Evolutionary conservation across 2,888 invertebrate species (phyloP), one percentile per base, ranked within the genome.

Genomic region (Rambutsinella grinnellia): DNA sequence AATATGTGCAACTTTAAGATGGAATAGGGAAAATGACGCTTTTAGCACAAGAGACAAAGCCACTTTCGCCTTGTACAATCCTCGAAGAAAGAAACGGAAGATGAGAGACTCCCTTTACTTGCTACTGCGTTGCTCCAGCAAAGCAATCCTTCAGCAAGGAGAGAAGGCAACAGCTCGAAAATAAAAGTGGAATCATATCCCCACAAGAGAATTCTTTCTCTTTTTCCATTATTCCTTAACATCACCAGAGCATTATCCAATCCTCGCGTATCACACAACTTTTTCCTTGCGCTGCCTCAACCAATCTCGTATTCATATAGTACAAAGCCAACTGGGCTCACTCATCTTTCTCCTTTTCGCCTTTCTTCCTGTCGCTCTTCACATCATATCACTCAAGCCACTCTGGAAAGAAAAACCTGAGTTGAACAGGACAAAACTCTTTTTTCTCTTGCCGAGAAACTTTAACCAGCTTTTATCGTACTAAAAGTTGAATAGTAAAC

Each of bases 141-240:
- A 63, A 51, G 51, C 44, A 54, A 23, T 27, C n/a, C 28, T 24
- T 23, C 51, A 65, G 36, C 54, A 28, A n/a, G n/a, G n/a, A n/a
- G n/a, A n/a, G n/a, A n/a, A n/a, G n/a, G 17, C 49, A 23, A 21
- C 51, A 72, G 47, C 8, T 47, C 2, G 60, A 26, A 71, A 36
- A 47, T 58, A 27, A 63, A 70, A 58, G 66, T 46, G 47, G 60
- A 67, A 49, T 53, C 47, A n/a, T 65, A 60, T 60, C 74, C 46
- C 53, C 65, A n/a, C n/a, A n/a, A 49, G 65, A 72, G 72, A 66
- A 72, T 65, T 72, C 72, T 66, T 61, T 66, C 66, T 60, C 74
- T 66, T 74, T 60, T 65, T 74, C 47, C 66, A n/a, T 66, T 61
- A 71, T 71, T 71, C 63, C 70, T 62, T 65, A n/a, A n/a, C 65